phyloP scores from a whole-genome alignment of 2,797 vertebrate species.

The Catharus ustulatus region DNA sequence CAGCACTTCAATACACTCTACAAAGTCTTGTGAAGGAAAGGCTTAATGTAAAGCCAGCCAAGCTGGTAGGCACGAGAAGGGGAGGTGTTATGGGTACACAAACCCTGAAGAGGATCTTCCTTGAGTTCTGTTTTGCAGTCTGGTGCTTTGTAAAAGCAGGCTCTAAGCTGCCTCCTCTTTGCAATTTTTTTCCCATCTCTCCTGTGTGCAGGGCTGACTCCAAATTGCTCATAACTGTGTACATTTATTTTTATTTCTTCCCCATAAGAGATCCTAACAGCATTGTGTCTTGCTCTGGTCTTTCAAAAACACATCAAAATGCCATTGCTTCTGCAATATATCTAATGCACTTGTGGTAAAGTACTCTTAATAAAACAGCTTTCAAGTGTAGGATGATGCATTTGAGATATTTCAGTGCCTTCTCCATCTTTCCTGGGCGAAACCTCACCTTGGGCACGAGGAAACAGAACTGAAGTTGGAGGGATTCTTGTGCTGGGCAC shows the following conservation, averaged over 20 bases:
- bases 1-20: background rate
- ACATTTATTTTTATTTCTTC: background rate
- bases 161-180: background rate
- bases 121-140: background rate
- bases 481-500: background rate
- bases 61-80: background rate
- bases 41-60: background rate
- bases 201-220: background rate
- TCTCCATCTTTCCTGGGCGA: background rate
- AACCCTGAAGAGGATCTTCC: background rate
- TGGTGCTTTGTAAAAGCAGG: background rate
- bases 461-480: rapidly evolving
- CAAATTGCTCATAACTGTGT: background rate
- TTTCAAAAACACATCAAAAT: background rate
- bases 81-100: background rate
- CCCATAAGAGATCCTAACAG: background rate
- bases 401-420: background rate
- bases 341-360: background rate
- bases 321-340: background rate
- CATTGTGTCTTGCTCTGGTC: background rate
- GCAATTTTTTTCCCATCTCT: background rate
- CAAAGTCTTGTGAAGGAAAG: background rate
- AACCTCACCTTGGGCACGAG: background rate
- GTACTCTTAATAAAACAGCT: background rate
- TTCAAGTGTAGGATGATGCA: background rate